Evolutionary conservation across 2,888 invertebrate species (phyloP), one percentile per base, ranked within the genome.

Genomic region (Salticus scenicus): DNA sequence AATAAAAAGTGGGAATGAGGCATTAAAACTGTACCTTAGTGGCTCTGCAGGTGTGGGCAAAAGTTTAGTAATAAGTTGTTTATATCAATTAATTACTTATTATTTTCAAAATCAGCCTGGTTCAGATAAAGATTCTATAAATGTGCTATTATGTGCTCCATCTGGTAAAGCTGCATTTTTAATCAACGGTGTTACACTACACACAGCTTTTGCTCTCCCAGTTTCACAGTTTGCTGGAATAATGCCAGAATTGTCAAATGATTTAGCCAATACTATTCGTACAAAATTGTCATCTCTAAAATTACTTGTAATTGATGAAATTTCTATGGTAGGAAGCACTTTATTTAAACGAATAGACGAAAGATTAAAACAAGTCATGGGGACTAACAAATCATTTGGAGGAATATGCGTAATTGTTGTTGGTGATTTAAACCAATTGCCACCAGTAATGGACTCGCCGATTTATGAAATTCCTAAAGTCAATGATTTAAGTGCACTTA

Each of bases 381-480:
- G 89, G 14, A 87, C 71, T 51, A 87, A 89, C 77, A 70, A 86
- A 80, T 72, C 71, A 24, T 90, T 91, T 89, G 90, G 90, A 24
- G 89, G 89, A 27, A 72, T 90, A 5, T 90, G 90, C 17, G 88
- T 90, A 14, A 83, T 90, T 27, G 87, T 89, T 27, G 89, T 91
- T 64, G 91, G 90, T n/a, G 90, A 90, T 84, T 88, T 90, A 12
- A 88, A 89, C 87, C 90, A 91, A 88, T 86, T 90, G 41, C 89
- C 90, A 24, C 90, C 90, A 17, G 90, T 91, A n/a, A 87, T 88
- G 41, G 90, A 90, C 57, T 72, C 67, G 10, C 73, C 87, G 27
- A 86, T 90, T 57, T 90, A 28, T 28, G 17, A 67, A 28, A 27
- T 4, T n/a, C 27, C 30, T 20, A 67, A 67, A 24, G 30, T n/a